phyloP scores from a whole-genome alignment of 2,113 vertebrate species.

The Nasalis larvatus region DNA sequence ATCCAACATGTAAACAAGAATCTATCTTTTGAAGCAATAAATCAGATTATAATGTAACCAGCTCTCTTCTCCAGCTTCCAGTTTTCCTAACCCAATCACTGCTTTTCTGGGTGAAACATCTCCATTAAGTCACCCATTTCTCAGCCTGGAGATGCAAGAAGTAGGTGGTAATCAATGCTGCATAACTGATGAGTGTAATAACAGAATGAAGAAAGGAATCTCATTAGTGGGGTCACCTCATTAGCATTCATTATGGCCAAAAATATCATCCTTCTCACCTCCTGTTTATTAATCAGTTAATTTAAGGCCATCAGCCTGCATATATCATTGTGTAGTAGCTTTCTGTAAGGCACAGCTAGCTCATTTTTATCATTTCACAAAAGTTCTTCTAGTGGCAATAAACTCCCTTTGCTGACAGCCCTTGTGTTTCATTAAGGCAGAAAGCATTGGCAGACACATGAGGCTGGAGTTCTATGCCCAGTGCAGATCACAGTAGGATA shows the following conservation, averaged over 20 bases:
- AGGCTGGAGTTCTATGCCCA: not conserved
- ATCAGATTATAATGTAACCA: slow-evolving; percentile 75
- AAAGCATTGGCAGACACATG: not conserved
- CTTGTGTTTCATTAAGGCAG: slow-evolving; percentile 25
- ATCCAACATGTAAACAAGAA: slow-evolving; percentile 20
- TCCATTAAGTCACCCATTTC: slow-evolving; percentile 82
- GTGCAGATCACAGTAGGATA: not conserved
- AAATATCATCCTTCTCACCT: slow-evolving; percentile 84
- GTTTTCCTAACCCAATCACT: slow-evolving; percentile 83
- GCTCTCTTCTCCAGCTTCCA: slow-evolving; percentile 70
- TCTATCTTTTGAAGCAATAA: slow-evolving; percentile 77
- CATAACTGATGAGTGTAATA: slow-evolving; percentile 81
- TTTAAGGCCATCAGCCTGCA: slow-evolving; percentile 77
- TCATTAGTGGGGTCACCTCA: slow-evolving; percentile 83
- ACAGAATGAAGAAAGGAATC: slow-evolving; percentile 83
- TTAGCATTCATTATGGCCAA: slow-evolving; percentile 85
- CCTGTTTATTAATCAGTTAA: slow-evolving; percentile 84
- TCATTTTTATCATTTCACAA: slow-evolving; percentile 67
- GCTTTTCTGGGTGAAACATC: slow-evolving; percentile 81
- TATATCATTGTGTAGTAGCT: slow-evolving; percentile 77
- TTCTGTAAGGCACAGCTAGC: slow-evolving; percentile 74
- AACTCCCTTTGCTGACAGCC: slow-evolving; percentile 47
- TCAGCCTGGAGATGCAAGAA: slow-evolving; percentile 79
- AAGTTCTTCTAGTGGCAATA: slow-evolving; percentile 57
- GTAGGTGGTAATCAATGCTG: slow-evolving; percentile 82